Base-by-base conservation (phyloP, 2,113 vertebrate species). In the Elaphurus davidianus region DNA sequence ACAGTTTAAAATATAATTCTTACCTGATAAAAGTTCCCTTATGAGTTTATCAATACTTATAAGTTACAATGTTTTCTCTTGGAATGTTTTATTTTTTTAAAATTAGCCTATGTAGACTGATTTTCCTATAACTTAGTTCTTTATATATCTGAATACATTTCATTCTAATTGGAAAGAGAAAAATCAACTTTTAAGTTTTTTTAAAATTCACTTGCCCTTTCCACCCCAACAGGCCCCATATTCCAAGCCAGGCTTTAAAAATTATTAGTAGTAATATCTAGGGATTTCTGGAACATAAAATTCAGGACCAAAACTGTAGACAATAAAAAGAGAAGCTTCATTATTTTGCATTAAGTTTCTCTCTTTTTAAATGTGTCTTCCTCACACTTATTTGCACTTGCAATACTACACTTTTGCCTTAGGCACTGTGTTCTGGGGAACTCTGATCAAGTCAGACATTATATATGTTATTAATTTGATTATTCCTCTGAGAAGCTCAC, bases 241-340 rank as follows among this genome's bases (percentile, higher is more conserved):
- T 55, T 30, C 23, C 64, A 97, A 97, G 60, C 43, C 40, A 71
- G 81, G 57, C 47, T 90, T 93, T 71, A 82, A 91, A 64, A 86
- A 89, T 54, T 84, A 81, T 52, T 52, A 62, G 40, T 96, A 67
- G 30, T 43, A 84, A 96, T 1, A 16, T 62, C 0, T 7, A 97
- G 91, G 74, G 7, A 13, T 98, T 98, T 97, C 84, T 60, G 91
- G 96, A 94, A 98, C 45, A 74, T 78, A 92, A 96, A 97, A 97
- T 62, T 54, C 43, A 36, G 55, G 33, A 78, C 57, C 23, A 87
- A 90, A 43, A 88, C 57, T n/a, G 3, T n/a, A 16, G 84, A 92
- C 43, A 86, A 67, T 87, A 87, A 97, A 23, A 97, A 91, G 36
- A 28, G 43, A 95, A 92, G 21, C 2, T 50, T 67, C 67, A 36